Conservation (phyloP, 1,140 invertebrate species). For the Lepidurus packardi region DNA sequence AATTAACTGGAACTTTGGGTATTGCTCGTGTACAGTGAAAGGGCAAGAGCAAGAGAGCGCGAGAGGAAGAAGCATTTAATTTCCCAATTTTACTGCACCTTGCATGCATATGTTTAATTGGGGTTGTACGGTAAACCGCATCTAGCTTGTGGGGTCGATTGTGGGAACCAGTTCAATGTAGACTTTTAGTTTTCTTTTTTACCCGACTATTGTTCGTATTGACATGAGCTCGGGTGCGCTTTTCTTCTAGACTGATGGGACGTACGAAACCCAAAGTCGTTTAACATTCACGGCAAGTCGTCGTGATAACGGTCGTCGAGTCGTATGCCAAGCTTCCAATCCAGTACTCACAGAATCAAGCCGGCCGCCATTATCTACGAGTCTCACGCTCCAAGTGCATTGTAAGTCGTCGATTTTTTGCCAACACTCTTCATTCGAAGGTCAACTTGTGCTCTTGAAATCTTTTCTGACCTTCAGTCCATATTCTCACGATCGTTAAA, state of each 20-base stretch:
- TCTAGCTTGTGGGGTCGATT: too few relatives aligned
- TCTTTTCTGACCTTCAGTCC: background rate
- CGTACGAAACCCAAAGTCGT: conserved; percentile 67
- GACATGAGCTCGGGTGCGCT: background rate
- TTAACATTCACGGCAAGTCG: conserved; percentile 69
- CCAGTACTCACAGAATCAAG: conserved; percentile 63
- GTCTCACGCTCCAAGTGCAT: conserved; percentile 65
- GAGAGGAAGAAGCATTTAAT: too few relatives aligned
- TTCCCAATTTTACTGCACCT: too few relatives aligned
- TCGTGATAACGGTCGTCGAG: conserved; percentile 69
- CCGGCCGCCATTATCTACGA: conserved; percentile 62
- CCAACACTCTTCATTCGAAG: background rate
- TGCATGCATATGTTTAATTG: too few relatives aligned
- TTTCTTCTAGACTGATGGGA: conserved; percentile 60
- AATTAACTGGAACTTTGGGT: background rate
- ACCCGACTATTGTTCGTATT: background rate
- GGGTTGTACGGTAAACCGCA: too few relatives aligned
- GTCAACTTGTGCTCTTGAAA: conserved; percentile 19
- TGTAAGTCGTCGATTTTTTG: conserved; percentile 56
- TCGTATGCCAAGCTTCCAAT: conserved; percentile 75
- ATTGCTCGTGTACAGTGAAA: too few relatives aligned
- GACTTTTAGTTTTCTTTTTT: too few relatives aligned
- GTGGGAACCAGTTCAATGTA: too few relatives aligned
- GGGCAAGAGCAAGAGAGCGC: too few relatives aligned
- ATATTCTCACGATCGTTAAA: background rate